phyloP scores from a whole-genome alignment of 2,888 invertebrate species.

The Zygogramma bicolorata region DNA sequence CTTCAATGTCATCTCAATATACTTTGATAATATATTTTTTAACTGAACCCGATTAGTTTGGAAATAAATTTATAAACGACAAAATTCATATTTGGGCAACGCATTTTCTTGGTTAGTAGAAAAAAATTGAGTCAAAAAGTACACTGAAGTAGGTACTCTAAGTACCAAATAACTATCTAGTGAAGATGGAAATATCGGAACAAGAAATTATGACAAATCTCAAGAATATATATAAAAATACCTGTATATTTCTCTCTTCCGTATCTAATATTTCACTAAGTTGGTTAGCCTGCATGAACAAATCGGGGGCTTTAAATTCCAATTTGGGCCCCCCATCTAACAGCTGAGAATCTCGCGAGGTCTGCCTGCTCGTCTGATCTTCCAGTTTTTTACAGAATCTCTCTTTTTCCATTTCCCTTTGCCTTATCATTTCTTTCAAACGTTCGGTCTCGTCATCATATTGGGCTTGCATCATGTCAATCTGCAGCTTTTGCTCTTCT shows the following conservation, averaged over 20 bases:
- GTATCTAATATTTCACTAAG: slow-evolving; percentile 26
- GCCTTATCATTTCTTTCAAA: slow-evolving; percentile 33
- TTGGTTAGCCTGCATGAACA: slow-evolving; percentile 31
- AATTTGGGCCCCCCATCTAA: slow-evolving; percentile 11
- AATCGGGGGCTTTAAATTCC: slow-evolving; percentile 11
- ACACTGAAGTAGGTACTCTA: no score
- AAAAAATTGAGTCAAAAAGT: no score
- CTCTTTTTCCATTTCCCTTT: slow-evolving; percentile 34
- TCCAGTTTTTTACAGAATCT: slow-evolving; percentile 24
- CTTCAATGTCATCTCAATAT: no score
- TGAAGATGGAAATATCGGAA: no score
- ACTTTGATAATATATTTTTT: no score
- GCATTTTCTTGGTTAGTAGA: no score
- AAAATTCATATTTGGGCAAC: no score
- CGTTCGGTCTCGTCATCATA: slow-evolving; percentile 37
- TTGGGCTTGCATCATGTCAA: slow-evolving; percentile 26
- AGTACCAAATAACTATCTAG: no score
- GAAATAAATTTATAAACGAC: no score
- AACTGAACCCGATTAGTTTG: no score
- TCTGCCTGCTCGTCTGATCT: not conserved
- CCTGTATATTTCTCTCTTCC: slow-evolving; percentile 33
- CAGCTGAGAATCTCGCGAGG: not conserved
- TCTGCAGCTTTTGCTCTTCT: slow-evolving; percentile 28
- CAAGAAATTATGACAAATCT: not conserved
- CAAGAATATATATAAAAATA: not conserved